Base-by-base conservation (phyloP, 2,797 vertebrate genomes). In the Tauraco hartlaubi region DNA sequence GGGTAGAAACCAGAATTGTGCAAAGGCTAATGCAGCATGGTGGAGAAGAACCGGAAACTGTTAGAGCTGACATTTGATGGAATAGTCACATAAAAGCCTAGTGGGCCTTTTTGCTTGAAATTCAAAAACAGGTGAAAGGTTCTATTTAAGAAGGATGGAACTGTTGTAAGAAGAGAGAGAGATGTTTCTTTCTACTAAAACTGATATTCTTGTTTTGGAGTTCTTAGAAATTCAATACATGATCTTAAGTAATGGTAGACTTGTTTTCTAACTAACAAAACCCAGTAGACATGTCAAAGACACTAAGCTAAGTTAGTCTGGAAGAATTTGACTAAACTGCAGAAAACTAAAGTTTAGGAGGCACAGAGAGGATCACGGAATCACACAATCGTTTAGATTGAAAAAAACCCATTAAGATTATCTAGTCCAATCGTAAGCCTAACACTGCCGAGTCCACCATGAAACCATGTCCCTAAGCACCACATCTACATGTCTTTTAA, bases 201-300 rank as follows among this genome's bases (percentile, higher is more conserved):
- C 1, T 1, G 11, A 5, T n/a, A 5, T 44, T 26, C 11, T 41
- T 15, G 2, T 29, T 78, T 58, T 43, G 2, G 2, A 76, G 41
- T 73, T 71, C 35, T 73, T 58, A 43, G 21, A 77, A 92, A 74
- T 43, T 62, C n/a, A 28, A 0, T 61, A 28, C 10, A 6, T 25
- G 5, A 29, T 39, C 20, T 17, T 67, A 52, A 59, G 55, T 41
- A 18, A 5, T 69, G 23, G n/a, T 46, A 35, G 12, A 46, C 54
- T 25, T 88, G 21, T 90, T 63, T 80, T 58, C 29, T 78, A 61
- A 54, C 5, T 61, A 49, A 33, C 17, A 49, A 78, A 80, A 83
- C 2, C 9, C 12, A 16, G 25, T 10, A 83, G 28, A 51, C 1
- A 3, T 6, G 4, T 84, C 51, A 85, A 75, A 56, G 72, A 28